Evolutionary conservation across 2,113 vertebrate species (phyloP).

Genomic region (Brienomyrus brachyistius): DNA sequence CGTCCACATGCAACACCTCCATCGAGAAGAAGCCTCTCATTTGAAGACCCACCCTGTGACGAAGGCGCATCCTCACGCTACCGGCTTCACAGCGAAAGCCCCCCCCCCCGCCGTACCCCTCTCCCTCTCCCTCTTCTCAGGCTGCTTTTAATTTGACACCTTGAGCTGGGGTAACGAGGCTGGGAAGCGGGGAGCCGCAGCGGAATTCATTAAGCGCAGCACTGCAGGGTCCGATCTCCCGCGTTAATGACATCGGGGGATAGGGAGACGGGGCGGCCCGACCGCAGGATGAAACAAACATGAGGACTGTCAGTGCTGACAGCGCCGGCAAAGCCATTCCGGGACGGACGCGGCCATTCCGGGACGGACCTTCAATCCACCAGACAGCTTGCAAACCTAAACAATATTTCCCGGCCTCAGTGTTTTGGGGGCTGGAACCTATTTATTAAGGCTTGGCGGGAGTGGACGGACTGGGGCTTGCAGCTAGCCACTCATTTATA

Average conservation of each 20-base stretch:
- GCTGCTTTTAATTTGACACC: constrained; percentile 96
- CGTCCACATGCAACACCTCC: neutral
- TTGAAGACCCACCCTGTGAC: neutral
- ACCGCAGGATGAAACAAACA: constrained; percentile 96
- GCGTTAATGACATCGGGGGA: constrained; percentile 93
- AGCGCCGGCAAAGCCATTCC: constrained; percentile 53
- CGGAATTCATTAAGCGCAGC: constrained; percentile 93
- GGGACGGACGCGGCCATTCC: constrained; percentile 69
- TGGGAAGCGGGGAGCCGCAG: constrained; percentile 75
- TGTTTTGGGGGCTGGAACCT: neutral
- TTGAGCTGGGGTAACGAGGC: constrained; percentile 83
- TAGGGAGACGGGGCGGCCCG: constrained; percentile 83
- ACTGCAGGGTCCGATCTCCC: constrained; percentile 82
- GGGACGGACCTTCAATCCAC: constrained; percentile 75
- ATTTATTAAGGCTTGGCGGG: neutral
- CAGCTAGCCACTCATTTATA: constrained; percentile 33
- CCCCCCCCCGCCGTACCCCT: constrained; percentile 19
- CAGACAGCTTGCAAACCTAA: constrained; percentile 62
- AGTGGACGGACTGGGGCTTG: neutral
- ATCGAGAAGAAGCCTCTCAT: neutral
- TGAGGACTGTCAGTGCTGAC: constrained; percentile 91
- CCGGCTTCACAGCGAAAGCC: neutral
- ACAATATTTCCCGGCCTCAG: constrained; percentile 25
- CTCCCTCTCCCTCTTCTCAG: constrained; percentile 56
- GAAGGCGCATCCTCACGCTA: neutral